Evolutionary conservation across 2,797 vertebrate species (phyloP).

Genomic region (Crenichthys baileyi): DNA sequence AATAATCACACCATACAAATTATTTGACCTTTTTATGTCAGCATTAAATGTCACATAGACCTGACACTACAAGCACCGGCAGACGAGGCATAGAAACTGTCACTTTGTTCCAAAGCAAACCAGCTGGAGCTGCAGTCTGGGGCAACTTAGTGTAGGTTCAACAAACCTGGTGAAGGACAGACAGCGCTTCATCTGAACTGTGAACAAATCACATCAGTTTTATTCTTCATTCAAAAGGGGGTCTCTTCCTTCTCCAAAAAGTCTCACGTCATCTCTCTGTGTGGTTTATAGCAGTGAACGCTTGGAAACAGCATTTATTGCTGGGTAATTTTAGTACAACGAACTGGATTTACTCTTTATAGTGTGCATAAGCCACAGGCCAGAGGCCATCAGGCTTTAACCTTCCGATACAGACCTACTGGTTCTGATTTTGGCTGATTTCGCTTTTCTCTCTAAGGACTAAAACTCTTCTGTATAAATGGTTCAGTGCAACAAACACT

Average conservation of each 20-base stretch:
- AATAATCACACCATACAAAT: background rate
- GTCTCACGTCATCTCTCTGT: background rate
- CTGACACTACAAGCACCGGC: constrained; percentile 42
- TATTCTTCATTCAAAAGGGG: background rate
- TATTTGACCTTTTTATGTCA: constrained; percentile 27
- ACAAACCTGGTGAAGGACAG: constrained; percentile 19
- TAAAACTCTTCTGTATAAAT: background rate
- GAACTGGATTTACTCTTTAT: too few species aligned
- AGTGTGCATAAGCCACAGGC: too few species aligned
- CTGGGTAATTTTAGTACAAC: background rate
- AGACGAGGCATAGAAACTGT: constrained; percentile 31
- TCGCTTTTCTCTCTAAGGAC: background rate
- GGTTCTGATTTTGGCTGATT: background rate
- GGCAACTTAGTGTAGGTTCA: background rate
- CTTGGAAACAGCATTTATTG: background rate
- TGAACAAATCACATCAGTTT: background rate
- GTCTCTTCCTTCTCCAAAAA: background rate
- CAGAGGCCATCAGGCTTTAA: too few species aligned
- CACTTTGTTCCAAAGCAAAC: constrained; percentile 45
- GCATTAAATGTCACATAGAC: constrained; percentile 35
- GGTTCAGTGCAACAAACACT: background rate
- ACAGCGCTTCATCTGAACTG: background rate
- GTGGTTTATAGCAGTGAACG: background rate
- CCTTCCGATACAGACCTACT: too few species aligned
- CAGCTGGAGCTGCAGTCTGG: background rate